Base-by-base conservation (phyloP, 2,797 vertebrate genomes). In the Adelosebastes latens region DNA sequence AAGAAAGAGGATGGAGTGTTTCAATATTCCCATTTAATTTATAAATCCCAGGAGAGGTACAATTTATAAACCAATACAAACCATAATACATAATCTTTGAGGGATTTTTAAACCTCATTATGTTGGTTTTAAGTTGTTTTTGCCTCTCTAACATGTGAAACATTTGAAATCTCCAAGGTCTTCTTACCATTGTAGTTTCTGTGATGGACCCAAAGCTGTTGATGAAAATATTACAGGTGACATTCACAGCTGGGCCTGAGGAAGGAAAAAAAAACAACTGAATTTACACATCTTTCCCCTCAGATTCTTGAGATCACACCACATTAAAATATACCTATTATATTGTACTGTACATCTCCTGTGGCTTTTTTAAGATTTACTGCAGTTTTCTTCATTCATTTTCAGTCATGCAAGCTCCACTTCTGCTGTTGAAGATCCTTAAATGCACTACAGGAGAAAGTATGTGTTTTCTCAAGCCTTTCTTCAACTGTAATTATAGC, bases 171-270 rank as follows among this genome's bases (percentile, higher is more conserved):
- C 12, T 6, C 24, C 2, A 31, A 16, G 4, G 12, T 66, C 2
- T 63, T 66, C 96, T 97, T 96, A 99, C 98, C 98, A 99, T 98
- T 49, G 98, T 98, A 6, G 97, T 98, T 95, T 99, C 97, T 0
- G 97, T 98, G 92, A 99, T 96, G 0, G 98, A 99, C 80, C 97
- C 96, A 16, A 99, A 99, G 90, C 97, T 98, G 94, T 99, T 98
- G 96, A 98, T 98, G 92, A 99, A 98, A 93, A 99, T 98, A 94
- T 98, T 98, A 94, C 97, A 98, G 22, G 97, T 98, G 95, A 99
- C 97, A 66, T 98, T 98, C 94, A 98, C 97, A 0, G 98, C 96
- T 2, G 96, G 97, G 63, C 97, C 97, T 98, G 93, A 73, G 72
- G 64, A 76, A 78, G 80, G 76, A 82, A 53, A 22, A 22, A 87